Evolutionary conservation across 2,888 invertebrate genomes (phyloP), one percentile per base, ranked within the genome.

Genomic region (Hyposoter dolosus): DNA sequence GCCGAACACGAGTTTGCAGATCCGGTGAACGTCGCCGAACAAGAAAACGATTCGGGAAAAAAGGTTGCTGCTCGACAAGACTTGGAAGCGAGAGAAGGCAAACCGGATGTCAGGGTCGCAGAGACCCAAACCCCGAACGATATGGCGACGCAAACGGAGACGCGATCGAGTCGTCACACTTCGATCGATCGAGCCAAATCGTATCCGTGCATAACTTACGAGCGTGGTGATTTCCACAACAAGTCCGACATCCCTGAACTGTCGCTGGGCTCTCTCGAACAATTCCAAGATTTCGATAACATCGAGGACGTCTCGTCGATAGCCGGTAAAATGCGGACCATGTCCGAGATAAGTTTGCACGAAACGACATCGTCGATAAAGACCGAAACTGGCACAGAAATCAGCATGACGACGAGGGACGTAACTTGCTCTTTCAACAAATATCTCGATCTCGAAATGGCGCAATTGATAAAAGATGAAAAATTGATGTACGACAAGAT

Each of bases 401-500:
- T 94, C 40, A 94, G 93, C 79, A 94, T 94, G 76, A 94, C 94
- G 1, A 94, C 93, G 15, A 89, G 94, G 63, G 94, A 93, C 82
- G 92, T 94, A 19, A 94, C 93, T 47, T 94, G 93, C 82, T 93
- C 93, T 4, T 94, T 94, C 84, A 94, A 94, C 82, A 93, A 94
- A 88, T 92, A 93, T 82, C 90, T 94, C 85, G 93, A 93, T 85
- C 89, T 92, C 72, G 93, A 94, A 95, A 95, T 96, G 92, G 96
- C 96, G 85, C 95, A 96, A 91, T 94, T 97, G 89, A 96, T 96
- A 88, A 96, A 95, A 91, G 96, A 96, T 89, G 97, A 97, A 93
- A 96, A 96, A 89, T 94, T 95, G 19, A 94, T 96, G 90, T 95
- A 96, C 2, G 96, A 96, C 89, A 96, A 97, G 93, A 95, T 97